Conservation (phyloP, 2,888 invertebrate species). For the Lobophora halterata region DNA sequence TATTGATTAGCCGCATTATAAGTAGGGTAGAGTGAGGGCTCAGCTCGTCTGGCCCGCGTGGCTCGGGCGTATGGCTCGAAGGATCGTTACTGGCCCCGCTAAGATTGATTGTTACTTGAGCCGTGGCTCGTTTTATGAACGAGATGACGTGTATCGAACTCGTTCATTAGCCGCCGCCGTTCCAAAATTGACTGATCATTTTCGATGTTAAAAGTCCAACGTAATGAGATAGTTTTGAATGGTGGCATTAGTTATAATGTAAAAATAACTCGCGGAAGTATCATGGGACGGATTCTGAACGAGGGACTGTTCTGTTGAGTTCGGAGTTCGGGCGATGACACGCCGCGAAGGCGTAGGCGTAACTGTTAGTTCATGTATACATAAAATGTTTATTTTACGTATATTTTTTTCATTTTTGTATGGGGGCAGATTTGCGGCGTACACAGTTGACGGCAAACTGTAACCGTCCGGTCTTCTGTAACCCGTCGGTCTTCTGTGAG, state of each 20-base stretch:
- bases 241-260: constrained; percentile 26
- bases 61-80: constrained; percentile 21
- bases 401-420: constrained; percentile 59
- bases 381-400: constrained; percentile 76
- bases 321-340: constrained; percentile 17
- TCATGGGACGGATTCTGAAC: constrained; percentile 20
- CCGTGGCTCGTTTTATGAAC: constrained; percentile 42
- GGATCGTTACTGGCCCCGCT: constrained; percentile 33
- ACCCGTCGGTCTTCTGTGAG: constrained; percentile 4
- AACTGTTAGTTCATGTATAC: constrained; percentile 78
- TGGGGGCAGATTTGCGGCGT: constrained; percentile 30
- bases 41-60: constrained; percentile 31
- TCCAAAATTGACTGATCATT: constrained; percentile 14
- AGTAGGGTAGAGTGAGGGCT: constrained; percentile 47
- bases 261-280: constrained; percentile 24
- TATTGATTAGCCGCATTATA: constrained; percentile 75
- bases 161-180: constrained; percentile 34
- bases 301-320: constrained; percentile 16
- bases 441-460: constrained; percentile 13
- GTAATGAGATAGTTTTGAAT: constrained; percentile 11
- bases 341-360: constrained; percentile 65
- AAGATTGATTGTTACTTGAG: constrained; percentile 19
- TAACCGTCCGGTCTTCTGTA: constrained; percentile 3
- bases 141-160: constrained; percentile 52
- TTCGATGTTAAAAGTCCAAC: constrained; percentile 13